Base-by-base conservation (phyloP, 2,797 vertebrate species). In the Gambusia yucatana region DNA sequence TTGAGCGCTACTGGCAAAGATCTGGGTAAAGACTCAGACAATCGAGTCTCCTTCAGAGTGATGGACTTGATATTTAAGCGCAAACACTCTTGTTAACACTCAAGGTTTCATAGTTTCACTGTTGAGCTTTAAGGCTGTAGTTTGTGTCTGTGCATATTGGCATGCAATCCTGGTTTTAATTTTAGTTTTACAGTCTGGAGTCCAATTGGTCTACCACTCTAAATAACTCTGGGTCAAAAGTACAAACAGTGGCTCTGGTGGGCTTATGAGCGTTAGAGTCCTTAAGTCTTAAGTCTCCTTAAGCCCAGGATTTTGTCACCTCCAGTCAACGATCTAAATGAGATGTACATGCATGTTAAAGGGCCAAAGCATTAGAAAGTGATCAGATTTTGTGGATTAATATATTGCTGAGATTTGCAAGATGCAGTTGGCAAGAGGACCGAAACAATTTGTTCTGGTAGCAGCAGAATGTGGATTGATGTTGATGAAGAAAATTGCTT, bases 271-370 rank as follows among this genome's bases (percentile, higher is more conserved):
- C 70, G 76, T 88, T 87, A 87, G 76, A 77, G 76, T 79, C n/a
- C 86, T 91, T 92, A 92, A 85, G 77, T 77, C 82, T 63, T 89
- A 91, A 91, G 81, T 84, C 82, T 80, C 61, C 73, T 82, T 93
- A 91, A 93, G 72, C 81, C 75, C 67, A 61, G 80, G 89, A 92
- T 92, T 90, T 91, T 91, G 76, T 86, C 90, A 93, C 91, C 90
- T 86, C 44, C 71, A 63, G 75, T 70, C 77, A 80, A 74, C 84
- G 84, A 90, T 92, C 78, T 3, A 20, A 90, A 88, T 88, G 47
- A 82, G 75, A 88, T 77, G 73, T 77, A 70, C 25, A 43, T 72
- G 36, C 82, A 85, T 78, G 80, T 81, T 77, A 76, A 79, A 76
- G 22, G 16, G 73, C 72, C 61, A 59, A 73, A 65, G 76, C 78